Conservation (phyloP, 1,140 invertebrate genomes). For the Ctenoplectra terminalis region DNA sequence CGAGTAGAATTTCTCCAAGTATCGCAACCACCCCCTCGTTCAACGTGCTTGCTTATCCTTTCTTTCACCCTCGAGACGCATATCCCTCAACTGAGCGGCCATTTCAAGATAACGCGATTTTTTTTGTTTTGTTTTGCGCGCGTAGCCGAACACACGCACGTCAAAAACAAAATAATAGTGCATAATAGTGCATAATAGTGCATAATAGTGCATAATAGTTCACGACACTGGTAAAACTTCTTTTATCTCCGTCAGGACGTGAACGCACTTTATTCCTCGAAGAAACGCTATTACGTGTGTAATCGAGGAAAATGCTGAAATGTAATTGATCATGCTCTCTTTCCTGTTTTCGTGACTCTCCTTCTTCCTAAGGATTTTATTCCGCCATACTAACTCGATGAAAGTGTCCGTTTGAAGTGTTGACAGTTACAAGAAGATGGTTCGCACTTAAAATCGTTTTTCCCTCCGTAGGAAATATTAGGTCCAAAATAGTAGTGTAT, state of each 20-base stretch:
- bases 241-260: neutral
- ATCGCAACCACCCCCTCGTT: neutral
- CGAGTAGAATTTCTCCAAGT: constrained; percentile 20
- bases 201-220: constrained; percentile 32
- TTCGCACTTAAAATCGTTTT: neutral
- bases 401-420: neutral
- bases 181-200: too few species aligned
- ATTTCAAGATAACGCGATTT: neutral
- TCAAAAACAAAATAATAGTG: constrained; percentile 7
- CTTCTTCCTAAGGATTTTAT: constrained; percentile 41
- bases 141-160: neutral
- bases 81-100: neutral
- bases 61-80: too few species aligned
- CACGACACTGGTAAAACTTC: neutral
- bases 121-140: too few species aligned
- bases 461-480: neutral
- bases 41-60: neutral
- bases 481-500: neutral
- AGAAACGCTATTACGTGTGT: neutral
- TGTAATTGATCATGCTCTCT: constrained; percentile 36
- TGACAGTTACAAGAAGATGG: too few species aligned
- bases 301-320: constrained; percentile 21
- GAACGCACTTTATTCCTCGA: neutral
- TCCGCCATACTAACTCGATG: constrained; percentile 7
- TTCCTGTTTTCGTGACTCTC: neutral